Base-by-base conservation (phyloP, 2,797 vertebrate species). In the Tangara arthus region DNA sequence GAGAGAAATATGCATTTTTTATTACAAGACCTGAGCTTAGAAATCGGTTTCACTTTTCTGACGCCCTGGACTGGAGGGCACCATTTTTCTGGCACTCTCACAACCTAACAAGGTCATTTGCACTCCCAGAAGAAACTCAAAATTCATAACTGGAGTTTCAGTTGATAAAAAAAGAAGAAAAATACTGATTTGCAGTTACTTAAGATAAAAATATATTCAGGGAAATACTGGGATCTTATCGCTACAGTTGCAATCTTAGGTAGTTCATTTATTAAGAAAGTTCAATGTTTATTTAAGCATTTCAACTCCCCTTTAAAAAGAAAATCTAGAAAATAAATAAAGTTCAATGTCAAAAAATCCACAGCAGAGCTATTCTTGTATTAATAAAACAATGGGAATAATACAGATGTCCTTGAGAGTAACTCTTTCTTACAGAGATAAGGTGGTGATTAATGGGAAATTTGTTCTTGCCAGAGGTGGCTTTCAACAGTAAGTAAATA, bases 381-480 rank as follows among this genome's bases (percentile, higher is more conserved):
- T 87, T 85, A 93, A 90, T 95, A 95, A 95, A 94, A 95, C 85
- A 93, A 94, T 95, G 63, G 69, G 57, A 95, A 90, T 91, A 95
- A 94, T 80, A 89, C 22, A 84, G 82, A 92, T 89, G 96, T 96
- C 96, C 95, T 97, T 97, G 96, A 92, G 71, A 96, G 77, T 37
- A 95, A 87, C 86, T 90, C 80, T 64, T 93, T 92, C 90, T 95
- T 88, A 88, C 63, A 87, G 83, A 96, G 96, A 97, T 97, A 97
- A 97, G 93, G n/a, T 81, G 68, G 82, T 95, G 96, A 97, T 97
- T 96, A 95, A 97, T 96, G 82, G 93, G 86, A 82, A 90, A 93
- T 96, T 96, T 96, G 94, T 96, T 97, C 95, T 97, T 94, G 77
- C 90, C 88, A 94, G 97, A 94, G 93, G 95, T 87, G 79, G 89